Conservation (phyloP, 2,113 vertebrate species). For the Plecturocebus donacophilus region DNA sequence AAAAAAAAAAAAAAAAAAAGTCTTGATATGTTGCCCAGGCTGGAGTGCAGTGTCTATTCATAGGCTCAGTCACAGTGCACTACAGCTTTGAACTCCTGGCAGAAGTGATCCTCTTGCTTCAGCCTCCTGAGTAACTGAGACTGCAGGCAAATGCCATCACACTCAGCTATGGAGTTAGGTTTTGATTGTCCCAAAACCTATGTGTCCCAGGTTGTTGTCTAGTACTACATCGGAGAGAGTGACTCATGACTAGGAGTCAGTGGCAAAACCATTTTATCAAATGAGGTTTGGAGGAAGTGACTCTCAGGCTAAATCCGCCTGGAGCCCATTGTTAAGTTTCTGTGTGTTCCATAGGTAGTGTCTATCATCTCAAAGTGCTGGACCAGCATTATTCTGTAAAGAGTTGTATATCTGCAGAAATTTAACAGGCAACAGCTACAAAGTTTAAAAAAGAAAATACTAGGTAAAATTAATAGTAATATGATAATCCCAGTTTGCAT, state of each 20-base stretch:
- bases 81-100: too few species aligned
- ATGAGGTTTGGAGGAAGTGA: background rate
- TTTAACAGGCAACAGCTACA: background rate
- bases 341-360: background rate
- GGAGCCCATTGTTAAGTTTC: background rate
- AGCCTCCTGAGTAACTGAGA: too few species aligned
- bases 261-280: background rate
- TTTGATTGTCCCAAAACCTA: background rate
- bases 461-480: background rate
- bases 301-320: background rate
- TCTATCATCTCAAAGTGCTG: background rate
- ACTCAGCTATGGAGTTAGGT: too few species aligned
- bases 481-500: background rate
- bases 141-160: too few species aligned
- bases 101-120: too few species aligned
- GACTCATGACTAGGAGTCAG: background rate
- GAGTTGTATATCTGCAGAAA: background rate
- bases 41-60: too few species aligned
- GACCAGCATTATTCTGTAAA: background rate
- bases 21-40: too few species aligned
- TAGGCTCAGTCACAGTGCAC: too few species aligned
- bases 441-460: background rate
- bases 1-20: too few species aligned
- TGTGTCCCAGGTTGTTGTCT: background rate
- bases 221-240: background rate